These are phyloP conservation scores for Drosophila nebulosa DNA, from an alignment of 1,140 invertebrate genomes.

Conservation along the genomic window DNA sequence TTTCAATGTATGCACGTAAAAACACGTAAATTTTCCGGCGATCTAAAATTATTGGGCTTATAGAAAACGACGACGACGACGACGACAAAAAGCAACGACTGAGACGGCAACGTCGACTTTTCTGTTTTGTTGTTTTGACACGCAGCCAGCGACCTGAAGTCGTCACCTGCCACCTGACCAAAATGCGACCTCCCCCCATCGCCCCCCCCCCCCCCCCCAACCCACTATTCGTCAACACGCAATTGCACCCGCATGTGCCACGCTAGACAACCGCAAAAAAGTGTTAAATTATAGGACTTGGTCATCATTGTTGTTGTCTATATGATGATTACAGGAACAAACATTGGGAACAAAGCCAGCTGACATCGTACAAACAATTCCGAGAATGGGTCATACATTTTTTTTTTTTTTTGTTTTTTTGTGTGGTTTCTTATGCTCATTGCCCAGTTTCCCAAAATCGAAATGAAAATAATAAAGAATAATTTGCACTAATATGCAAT, in stretches of 20 bases:
- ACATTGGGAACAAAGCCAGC: constrained; percentile 25
- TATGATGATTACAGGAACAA: constrained; percentile 31
- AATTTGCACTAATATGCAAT: no score
- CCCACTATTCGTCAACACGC: no score
- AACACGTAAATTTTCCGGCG: constrained; percentile 12
- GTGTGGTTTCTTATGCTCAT: no score
- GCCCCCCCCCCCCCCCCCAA: no score
- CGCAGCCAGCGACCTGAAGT: constrained; percentile 57
- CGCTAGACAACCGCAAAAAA: constrained; percentile 57
- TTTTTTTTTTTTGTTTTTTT: no score
- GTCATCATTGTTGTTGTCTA: constrained; percentile 20
- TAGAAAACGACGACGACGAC: constrained; percentile 33
- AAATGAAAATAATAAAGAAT: no score
- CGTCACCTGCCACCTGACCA: constrained; percentile 19
- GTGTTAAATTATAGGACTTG: constrained; percentile 74
- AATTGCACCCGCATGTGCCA: not conserved
- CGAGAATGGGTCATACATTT: not conserved
- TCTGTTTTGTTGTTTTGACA: constrained; percentile 77
- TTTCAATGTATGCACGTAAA: constrained; percentile 67
- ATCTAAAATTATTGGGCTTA: constrained; percentile 11
- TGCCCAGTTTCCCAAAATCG: no score
- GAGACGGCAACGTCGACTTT: constrained; percentile 33
- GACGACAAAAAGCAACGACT: not conserved
- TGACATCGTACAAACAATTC: constrained; percentile 7
- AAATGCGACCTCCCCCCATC: constrained; percentile 15